Conservation (phyloP, 2,888 invertebrate species). For the Temnothorax rugatulus region DNA sequence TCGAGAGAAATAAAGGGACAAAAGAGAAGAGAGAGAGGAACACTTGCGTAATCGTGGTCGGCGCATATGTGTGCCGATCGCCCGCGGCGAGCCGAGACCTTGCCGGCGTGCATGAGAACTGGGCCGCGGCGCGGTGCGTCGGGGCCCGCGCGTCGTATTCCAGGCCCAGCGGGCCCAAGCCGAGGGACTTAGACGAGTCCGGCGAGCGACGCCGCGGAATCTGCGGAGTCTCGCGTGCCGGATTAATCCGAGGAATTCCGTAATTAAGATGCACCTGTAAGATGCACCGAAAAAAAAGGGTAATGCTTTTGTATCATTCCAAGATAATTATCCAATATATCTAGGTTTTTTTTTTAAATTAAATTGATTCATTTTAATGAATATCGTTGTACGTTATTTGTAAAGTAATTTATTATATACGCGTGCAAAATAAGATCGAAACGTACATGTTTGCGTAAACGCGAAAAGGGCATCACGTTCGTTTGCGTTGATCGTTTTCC, state of each 20-base stretch:
- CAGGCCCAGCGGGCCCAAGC: slow-evolving; percentile 72
- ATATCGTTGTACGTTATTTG: neutral
- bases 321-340: neutral
- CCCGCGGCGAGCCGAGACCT: slow-evolving; percentile 83
- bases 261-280: too few species aligned
- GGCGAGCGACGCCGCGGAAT: slow-evolving; percentile 41
- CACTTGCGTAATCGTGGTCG: slow-evolving; percentile 81
- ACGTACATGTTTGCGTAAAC: neutral
- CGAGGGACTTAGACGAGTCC: slow-evolving; percentile 68
- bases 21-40: slow-evolving; percentile 53
- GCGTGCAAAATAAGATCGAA: neutral
- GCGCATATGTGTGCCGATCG: slow-evolving; percentile 78
- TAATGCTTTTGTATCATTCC: neutral
- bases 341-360: neutral
- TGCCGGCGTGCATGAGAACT: slow-evolving; percentile 85
- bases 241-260: slow-evolving; percentile 10
- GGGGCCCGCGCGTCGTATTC: slow-evolving; percentile 61
- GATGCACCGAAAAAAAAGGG: neutral
- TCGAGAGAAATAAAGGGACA: slow-evolving; percentile 32
- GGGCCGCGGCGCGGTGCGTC: slow-evolving; percentile 80
- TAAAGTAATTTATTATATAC: too few species aligned
- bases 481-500: neutral
- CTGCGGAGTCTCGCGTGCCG: slow-evolving; percentile 26
- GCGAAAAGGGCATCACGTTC: neutral
- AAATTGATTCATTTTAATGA: neutral